A percentile compares a stretch with the other conserved stretches of the same genome.
Evolutionary conservation across 2,888 invertebrate species (phyloP).

Genomic region (Athripsodes cinereus): DNA sequence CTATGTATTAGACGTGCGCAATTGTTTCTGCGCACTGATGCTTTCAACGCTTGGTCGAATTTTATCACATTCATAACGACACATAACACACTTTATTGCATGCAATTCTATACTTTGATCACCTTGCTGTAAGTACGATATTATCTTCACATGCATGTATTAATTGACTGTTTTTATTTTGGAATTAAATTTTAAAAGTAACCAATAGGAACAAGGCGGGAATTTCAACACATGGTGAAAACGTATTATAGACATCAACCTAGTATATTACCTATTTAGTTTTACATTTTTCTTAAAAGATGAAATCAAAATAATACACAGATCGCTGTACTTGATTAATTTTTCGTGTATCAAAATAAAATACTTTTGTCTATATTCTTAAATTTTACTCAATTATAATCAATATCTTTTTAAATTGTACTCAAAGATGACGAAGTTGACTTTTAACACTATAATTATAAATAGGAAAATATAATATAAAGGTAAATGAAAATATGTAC

Average conservation of each 20-base stretch:
- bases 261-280: too few species aligned
- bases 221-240: slow-evolving; percentile 39
- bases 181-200: neutral
- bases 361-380: too few species aligned
- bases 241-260: too few species aligned
- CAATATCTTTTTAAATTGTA: too few species aligned
- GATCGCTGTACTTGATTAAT: too few species aligned
- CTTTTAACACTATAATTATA: neutral
- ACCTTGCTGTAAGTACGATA: neutral
- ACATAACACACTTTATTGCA: slow-evolving; percentile 36
- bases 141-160: neutral
- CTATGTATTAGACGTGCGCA: slow-evolving; percentile 56
- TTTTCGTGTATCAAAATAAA: too few species aligned
- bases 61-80: slow-evolving; percentile 33
- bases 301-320: too few species aligned
- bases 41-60: slow-evolving; percentile 49
- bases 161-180: neutral
- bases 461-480: neutral
- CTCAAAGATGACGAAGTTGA: too few species aligned
- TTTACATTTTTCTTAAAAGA: too few species aligned
- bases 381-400: too few species aligned
- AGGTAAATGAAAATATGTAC: neutral
- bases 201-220: slow-evolving; percentile 50
- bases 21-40: slow-evolving; percentile 55
- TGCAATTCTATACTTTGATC: slow-evolving; percentile 33